Percentiles rank a stretch among this genome's conserved stretches.
phyloP scores from a whole-genome alignment of 2,888 invertebrate genomes.

The Drymonia ruficornis region DNA sequence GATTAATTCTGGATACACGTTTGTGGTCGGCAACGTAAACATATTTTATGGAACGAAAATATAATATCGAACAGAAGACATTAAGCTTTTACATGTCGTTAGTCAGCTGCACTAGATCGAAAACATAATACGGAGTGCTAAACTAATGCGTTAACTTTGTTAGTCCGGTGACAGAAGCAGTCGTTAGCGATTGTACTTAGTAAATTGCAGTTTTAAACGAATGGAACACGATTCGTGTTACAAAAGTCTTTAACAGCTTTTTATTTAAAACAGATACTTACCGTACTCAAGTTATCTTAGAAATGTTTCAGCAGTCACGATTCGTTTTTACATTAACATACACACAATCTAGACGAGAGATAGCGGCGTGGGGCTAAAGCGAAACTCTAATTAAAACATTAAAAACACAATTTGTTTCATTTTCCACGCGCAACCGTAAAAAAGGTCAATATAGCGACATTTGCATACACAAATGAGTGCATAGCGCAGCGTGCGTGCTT shows the following conservation, averaged over 20 bases:
- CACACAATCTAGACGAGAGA: slow-evolving; percentile 61
- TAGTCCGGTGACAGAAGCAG: slow-evolving; percentile 8
- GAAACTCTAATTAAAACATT: slow-evolving; percentile 72
- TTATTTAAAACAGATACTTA: slow-evolving; percentile 33
- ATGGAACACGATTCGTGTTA: slow-evolving; percentile 9
- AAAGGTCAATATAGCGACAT: slow-evolving; percentile 56
- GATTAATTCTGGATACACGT: slow-evolving; percentile 63
- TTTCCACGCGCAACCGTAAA: slow-evolving; percentile 51
- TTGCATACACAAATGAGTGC: slow-evolving; percentile 63
- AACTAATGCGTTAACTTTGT: slow-evolving; percentile 14
- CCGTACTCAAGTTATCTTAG: slow-evolving; percentile 38
- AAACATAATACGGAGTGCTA: slow-evolving; percentile 10
- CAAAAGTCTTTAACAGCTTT: slow-evolving; percentile 47
- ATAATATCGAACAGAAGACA: slow-evolving; percentile 35
- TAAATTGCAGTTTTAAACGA: slow-evolving; percentile 4
- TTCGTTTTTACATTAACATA: slow-evolving; percentile 58
- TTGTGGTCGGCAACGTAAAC: slow-evolving; percentile 48
- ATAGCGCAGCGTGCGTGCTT: slow-evolving; percentile 53
- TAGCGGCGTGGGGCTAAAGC: slow-evolving; percentile 59
- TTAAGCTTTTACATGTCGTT: slow-evolving; percentile 39
- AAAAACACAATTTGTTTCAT: slow-evolving; percentile 67
- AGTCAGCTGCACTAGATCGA: slow-evolving; percentile 22
- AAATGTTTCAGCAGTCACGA: slow-evolving; percentile 65
- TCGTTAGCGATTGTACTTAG: neutral
- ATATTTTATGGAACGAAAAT: slow-evolving; percentile 50